Evolutionary conservation across 2,113 vertebrate genomes (phyloP).

Genomic region (Lampris megalopsis): DNA sequence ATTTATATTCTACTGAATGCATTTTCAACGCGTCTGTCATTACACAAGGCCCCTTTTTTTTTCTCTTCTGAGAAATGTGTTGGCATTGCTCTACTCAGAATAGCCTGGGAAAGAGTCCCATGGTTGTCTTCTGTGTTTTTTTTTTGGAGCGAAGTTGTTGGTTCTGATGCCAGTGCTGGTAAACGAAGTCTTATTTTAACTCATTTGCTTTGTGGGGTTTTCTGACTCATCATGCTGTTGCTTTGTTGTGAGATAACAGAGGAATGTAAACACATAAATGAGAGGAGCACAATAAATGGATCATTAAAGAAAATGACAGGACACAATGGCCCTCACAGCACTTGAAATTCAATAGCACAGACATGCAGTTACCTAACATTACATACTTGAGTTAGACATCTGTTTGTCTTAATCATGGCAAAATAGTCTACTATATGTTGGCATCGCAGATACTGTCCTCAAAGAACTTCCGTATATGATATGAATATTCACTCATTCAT

Average conservation of each 20-base stretch:
- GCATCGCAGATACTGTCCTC: too few relatives aligned
- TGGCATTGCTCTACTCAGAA: slow-evolving; percentile 28
- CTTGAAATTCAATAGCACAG: too few relatives aligned
- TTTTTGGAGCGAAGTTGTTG: neutral
- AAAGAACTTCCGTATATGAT: too few relatives aligned
- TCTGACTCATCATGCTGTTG: neutral
- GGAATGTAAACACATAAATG: too few relatives aligned
- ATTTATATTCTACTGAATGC: slow-evolving; percentile 74
- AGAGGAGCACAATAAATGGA: too few relatives aligned
- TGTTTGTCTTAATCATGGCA: too few relatives aligned
- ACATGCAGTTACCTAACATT: too few relatives aligned
- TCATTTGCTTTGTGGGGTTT: neutral
- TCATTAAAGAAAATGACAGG: too few relatives aligned
- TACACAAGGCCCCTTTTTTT: slow-evolving; percentile 16
- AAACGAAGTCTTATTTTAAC: neutral
- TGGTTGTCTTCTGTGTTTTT: slow-evolving; percentile 14
- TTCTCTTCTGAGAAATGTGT: slow-evolving; percentile 14
- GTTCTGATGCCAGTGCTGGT: neutral
- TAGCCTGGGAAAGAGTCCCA: slow-evolving; percentile 36
- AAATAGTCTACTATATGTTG: too few relatives aligned
- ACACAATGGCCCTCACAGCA: too few relatives aligned
- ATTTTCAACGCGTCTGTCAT: slow-evolving; percentile 55
- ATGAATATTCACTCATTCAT: too few relatives aligned
- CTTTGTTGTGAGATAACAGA: neutral
- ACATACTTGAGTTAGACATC: too few relatives aligned